phyloP scores from a whole-genome alignment of 2,797 vertebrate genomes.

The Parambassis ranga region DNA sequence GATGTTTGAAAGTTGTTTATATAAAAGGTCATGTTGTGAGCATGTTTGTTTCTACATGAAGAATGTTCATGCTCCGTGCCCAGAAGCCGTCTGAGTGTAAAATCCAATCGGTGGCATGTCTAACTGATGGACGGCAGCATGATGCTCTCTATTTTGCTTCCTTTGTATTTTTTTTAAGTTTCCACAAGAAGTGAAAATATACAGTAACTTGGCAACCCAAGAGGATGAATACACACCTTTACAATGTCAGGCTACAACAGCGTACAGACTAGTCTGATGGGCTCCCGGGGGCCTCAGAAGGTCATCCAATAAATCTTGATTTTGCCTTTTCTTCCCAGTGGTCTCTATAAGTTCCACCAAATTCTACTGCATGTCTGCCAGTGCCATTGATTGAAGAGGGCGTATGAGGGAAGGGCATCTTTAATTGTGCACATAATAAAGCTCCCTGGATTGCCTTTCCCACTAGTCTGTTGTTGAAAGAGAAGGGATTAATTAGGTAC shows the following conservation, averaged over 20 bases:
- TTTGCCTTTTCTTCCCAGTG: not conserved
- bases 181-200: not conserved
- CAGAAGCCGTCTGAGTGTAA: no score
- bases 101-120: no score
- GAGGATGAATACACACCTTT: not conserved
- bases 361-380: slow-evolving; percentile 26
- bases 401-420: slow-evolving; percentile 61
- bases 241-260: not conserved
- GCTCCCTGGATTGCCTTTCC: slow-evolving; percentile 34
- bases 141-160: no score
- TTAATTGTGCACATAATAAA: slow-evolving; percentile 68
- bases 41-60: slow-evolving; percentile 12
- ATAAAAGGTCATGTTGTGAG: slow-evolving; percentile 30
- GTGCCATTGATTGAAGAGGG: slow-evolving; percentile 47
- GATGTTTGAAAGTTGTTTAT: slow-evolving; percentile 1
- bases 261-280: not conserved
- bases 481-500: slow-evolving; percentile 73
- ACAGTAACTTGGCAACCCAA: not conserved
- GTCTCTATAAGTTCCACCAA: slow-evolving; percentile 13
- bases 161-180: no score
- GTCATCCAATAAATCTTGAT: slow-evolving; percentile 46
- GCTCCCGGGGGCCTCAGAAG: slow-evolving; percentile 33
- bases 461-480: slow-evolving; percentile 33
- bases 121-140: no score
- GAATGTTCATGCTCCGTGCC: not conserved